Evolutionary conservation across 2,888 invertebrate species (phyloP), one percentile per base, ranked within the genome.

Genomic region (Lysandra coridon): DNA sequence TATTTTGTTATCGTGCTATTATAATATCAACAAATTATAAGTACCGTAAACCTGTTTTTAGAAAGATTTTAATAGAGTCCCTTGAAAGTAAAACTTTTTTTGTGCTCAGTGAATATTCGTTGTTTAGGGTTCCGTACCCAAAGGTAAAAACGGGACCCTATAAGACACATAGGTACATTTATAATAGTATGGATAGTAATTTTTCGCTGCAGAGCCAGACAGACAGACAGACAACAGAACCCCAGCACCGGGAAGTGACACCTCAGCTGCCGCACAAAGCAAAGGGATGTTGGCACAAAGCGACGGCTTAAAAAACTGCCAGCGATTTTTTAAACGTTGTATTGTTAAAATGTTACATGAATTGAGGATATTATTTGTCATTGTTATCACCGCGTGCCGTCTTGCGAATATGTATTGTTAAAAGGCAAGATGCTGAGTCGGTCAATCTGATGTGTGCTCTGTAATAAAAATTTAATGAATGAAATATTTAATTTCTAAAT

Each of bases 231-330:
- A 69, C 64, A 64, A 30, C 12, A 1, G 69, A 17, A 7, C 64
- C 64, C 64, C 30, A 17, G 14, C 64, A 17, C 33, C 2, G 33
- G 33, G 69, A 14, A 69, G 37, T 69, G 69, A 12, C 44, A 44
- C 49, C 49, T 75, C 75, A 75, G 75, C 75, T 75, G 75, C 75
- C 49, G 14, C 49, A 30, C 49, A 75, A 49, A 74, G 40, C 40
- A 44, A 44, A 75, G 75, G 75, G 75, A 75, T 75, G 75, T 23
- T n/a, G 30, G 75, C 10, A 75, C 49, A 75, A 75, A 44, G 75
- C 49, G 44, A 14, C 49, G 75, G 49, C 75, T 75, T 75, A 79
- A 79, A 80, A 80, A 80, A 80, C 49, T 78, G 73, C 79, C 78
- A 69, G 33, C 78, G 12, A 64, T 77, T 79, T 80, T 80, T 80